phyloP scores from a whole-genome alignment of 1,140 invertebrate species.

The Drosophila auraria region DNA sequence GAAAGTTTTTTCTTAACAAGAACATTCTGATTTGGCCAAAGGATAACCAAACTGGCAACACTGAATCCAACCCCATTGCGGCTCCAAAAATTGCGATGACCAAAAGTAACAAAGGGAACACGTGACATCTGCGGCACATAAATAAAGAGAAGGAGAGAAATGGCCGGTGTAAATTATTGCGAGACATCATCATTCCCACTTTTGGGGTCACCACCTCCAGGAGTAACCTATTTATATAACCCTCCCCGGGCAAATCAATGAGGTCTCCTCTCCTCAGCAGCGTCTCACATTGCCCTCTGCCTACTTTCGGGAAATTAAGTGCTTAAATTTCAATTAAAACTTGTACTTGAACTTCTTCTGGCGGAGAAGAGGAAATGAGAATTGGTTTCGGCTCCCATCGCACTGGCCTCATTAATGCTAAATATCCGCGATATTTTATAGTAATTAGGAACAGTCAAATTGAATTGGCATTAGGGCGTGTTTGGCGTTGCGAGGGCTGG shows the following conservation, averaged over 20 bases:
- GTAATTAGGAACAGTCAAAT: conserved; percentile 72
- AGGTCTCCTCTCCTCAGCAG: not conserved
- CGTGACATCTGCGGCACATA: conserved; percentile 78
- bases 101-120: conserved; percentile 72
- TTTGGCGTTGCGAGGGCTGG: not conserved
- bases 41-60: not conserved
- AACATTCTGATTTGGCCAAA: not conserved
- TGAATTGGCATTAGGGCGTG: conserved; percentile 53
- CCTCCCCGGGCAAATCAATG: conserved; percentile 48
- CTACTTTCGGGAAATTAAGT: conserved; percentile 62
- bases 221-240: conserved; percentile 18
- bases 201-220: conserved; percentile 30
- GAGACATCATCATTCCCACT: conserved; percentile 42
- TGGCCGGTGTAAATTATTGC: conserved; percentile 70
- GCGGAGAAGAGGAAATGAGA: not conserved
- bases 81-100: conserved; percentile 56
- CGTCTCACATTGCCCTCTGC: conserved; percentile 1
- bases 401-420: conserved; percentile 61
- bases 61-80: not conserved
- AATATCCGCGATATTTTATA: conserved; percentile 71
- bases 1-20: too few relatives aligned
- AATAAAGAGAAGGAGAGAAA: conserved; percentile 53
- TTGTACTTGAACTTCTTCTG: conserved; percentile 42
- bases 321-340: conserved; percentile 82
- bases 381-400: conserved; percentile 24